Base-by-base conservation (phyloP, 2,797 vertebrate genomes). In the Enteromius mattozi region DNA sequence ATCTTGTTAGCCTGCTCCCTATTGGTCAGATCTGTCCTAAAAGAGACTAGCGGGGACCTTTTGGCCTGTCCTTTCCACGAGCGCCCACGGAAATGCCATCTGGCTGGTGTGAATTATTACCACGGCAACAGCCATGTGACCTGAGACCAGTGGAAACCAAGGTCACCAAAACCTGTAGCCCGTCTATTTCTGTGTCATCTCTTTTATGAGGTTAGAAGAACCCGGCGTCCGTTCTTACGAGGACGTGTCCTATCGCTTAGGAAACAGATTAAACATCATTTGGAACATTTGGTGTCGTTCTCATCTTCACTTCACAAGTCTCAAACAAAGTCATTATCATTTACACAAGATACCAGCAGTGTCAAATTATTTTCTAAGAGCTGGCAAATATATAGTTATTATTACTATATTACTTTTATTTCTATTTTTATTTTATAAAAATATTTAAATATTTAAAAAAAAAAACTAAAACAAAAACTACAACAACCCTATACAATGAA, bases 51-150 rank as follows among this genome's bases (percentile, higher is more conserved):
- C 93, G 91, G 93, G 90, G 93, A 92, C 93, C 93, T 93, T 92
- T 93, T 94, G 93, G 95, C 95, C 94, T 91, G 94, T 95, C 95
- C 94, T 95, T 95, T 94, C 94, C 91, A 93, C 82, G 90, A 92
- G 93, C 93, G 90, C 95, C 94, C 94, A 94, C 91, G 85, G 94
- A 95, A 95, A 95, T 92, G 93, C 95, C 95, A 96, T 96, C 95
- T 96, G 95, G 94, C 94, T 91, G 92, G 93, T 94, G 94, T 96
- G 94, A 96, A 95, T 95, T 93, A 96, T 96, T 95, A 95, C 94
- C 93, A 92, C 92, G 90, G 94, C 94, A 94, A 92, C 91, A 92
- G 91, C 93, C 89, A 88, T 91, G 92, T 93, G 94, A 96, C 95
- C 94, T 90, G 91, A 92, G 93, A 93, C 92, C 93, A 92, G 93